Percentiles rank a stretch among this genome's conserved stretches.
Conservation (phyloP, 2,113 vertebrate species). For the Odocoileus hemionus region DNA sequence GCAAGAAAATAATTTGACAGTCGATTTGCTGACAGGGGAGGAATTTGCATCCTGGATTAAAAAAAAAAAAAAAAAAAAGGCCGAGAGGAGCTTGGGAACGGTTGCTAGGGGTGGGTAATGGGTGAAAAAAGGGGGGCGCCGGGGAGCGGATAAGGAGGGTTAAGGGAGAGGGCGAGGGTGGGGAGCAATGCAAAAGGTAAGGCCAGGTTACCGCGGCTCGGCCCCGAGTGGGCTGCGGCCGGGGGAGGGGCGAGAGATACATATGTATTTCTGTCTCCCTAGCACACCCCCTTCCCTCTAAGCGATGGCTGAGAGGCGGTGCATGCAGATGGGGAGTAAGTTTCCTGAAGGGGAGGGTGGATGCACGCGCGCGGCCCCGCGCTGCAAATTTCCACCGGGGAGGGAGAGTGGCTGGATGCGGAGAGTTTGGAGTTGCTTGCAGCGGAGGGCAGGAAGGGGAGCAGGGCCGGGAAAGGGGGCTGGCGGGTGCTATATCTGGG, state of each 20-base stretch:
- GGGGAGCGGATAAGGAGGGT: constrained; percentile 45
- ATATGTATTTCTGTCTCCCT: constrained; percentile 71
- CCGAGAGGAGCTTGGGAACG: constrained; percentile 70
- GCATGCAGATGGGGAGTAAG: constrained; percentile 75
- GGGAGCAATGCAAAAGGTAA: constrained; percentile 76
- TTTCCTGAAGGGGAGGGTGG: constrained; percentile 75
- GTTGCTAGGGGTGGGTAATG: constrained; percentile 73
- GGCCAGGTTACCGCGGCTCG: constrained; percentile 69
- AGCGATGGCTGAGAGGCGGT: constrained; percentile 74
- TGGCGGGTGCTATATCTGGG: constrained; percentile 57
- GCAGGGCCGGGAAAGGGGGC: constrained; percentile 52
- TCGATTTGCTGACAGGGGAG: constrained; percentile 81
- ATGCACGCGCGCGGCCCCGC: constrained; percentile 65
- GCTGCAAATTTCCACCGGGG: constrained; percentile 67
- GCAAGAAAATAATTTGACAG: constrained; percentile 83
- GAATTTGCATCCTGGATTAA: constrained; percentile 75
- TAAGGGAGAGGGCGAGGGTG: constrained; percentile 50
- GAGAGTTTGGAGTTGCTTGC: constrained; percentile 71
- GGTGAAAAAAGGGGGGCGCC: constrained; percentile 61
- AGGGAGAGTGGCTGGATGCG: constrained; percentile 63
- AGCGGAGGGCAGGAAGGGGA: constrained; percentile 55
- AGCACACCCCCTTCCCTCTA: constrained; percentile 72
- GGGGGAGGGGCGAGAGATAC: constrained; percentile 73
- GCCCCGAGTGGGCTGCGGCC: constrained; percentile 67
- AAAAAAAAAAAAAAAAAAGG: constrained; percentile 43